Percentiles rank a stretch among this genome's conserved stretches.
Evolutionary conservation across 2,113 vertebrate species (phyloP).

Genomic region (Anolis sagrei): DNA sequence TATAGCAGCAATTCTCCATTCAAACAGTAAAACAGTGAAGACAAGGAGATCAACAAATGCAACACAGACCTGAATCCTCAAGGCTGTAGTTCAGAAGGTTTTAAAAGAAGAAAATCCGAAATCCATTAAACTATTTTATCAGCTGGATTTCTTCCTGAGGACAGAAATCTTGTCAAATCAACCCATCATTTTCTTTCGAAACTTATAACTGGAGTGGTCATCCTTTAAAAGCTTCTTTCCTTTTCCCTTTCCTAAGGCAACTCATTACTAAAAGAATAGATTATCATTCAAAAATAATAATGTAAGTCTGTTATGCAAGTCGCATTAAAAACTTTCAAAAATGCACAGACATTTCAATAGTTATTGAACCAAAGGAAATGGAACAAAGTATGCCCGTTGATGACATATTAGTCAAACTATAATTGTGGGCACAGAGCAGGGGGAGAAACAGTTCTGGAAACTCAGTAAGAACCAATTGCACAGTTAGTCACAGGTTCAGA

Average conservation of each 20-base stretch:
- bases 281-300: conserved; percentile 35
- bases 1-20: background rate
- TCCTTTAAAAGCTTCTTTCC: background rate
- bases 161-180: background rate
- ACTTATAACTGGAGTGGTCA: background rate
- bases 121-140: background rate
- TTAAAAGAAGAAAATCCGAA: background rate
- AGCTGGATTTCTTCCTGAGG: background rate
- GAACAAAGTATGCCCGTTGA: background rate
- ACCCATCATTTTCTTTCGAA: background rate
- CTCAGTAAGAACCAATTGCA: background rate
- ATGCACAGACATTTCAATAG: background rate
- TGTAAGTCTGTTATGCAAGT: conserved; percentile 34
- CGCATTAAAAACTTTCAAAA: background rate
- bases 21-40: too few relatives aligned
- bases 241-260: background rate
- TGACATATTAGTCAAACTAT: background rate
- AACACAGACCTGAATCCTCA: background rate
- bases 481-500: background rate
- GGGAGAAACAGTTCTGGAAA: background rate
- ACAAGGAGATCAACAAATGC: too few relatives aligned
- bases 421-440: background rate
- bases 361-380: background rate
- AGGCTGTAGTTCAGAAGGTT: background rate
- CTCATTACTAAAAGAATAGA: background rate